phyloP scores from a whole-genome alignment of 2,888 invertebrate species.

The Stegana nigrithorax region DNA sequence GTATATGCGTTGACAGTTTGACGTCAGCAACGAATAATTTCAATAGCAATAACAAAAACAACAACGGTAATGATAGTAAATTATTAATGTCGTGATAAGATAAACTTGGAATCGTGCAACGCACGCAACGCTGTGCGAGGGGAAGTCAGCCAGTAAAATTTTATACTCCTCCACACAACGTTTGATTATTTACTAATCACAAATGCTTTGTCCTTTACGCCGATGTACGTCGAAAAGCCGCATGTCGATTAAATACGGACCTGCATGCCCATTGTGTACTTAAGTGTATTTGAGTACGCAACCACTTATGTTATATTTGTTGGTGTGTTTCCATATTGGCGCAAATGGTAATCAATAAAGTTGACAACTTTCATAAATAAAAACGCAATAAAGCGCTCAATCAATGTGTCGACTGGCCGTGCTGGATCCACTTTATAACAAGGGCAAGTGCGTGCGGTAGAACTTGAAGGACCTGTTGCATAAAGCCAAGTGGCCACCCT shows the following conservation, averaged over 20 bases:
- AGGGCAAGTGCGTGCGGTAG: too few species aligned
- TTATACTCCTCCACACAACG: too few species aligned
- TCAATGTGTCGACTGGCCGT: background rate
- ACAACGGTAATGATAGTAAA: background rate
- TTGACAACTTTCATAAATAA: conserved; percentile 6
- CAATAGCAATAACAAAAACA: background rate
- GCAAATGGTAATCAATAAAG: conserved; percentile 1
- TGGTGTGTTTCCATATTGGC: background rate
- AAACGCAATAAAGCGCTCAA: conserved; percentile 4
- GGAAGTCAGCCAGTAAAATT: too few species aligned
- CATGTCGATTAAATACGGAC: too few species aligned
- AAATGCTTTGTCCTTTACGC: background rate
- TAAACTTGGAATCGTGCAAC: background rate
- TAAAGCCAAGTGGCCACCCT: background rate
- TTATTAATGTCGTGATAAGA: background rate
- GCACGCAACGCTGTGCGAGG: background rate
- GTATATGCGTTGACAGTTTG: conserved; percentile 4
- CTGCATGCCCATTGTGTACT: too few species aligned
- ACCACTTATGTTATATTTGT: background rate
- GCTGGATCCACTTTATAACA: too few species aligned
- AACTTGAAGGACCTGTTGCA: background rate
- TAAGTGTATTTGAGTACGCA: too few species aligned
- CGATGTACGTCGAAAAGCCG: too few species aligned
- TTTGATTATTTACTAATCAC: conserved; percentile 16
- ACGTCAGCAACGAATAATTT: background rate